Evolutionary conservation across 1,140 invertebrate species (phyloP).

Genomic region (Papilio aristodemus): DNA sequence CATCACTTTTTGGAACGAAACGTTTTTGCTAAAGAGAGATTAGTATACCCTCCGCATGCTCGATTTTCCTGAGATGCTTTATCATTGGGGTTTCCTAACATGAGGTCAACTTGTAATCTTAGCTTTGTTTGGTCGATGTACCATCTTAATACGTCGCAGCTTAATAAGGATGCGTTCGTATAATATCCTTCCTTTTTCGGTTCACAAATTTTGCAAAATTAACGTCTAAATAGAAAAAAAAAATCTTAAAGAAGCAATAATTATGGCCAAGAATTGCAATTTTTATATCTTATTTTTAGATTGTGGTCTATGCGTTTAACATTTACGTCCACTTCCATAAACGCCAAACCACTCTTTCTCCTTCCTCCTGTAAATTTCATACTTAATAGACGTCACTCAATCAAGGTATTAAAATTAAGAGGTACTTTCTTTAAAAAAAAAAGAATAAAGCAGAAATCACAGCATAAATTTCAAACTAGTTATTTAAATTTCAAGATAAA

Average conservation of each 20-base stretch:
- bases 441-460: no score
- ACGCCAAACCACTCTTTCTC: no score
- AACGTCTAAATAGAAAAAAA: neutral
- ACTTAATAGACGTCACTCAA: no score
- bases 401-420: no score
- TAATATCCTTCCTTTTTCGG: conserved; percentile 46
- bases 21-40: conserved; percentile 80
- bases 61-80: conserved; percentile 78
- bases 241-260: neutral
- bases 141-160: conserved; percentile 66
- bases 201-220: neutral
- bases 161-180: conserved; percentile 66
- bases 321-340: no score
- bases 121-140: conserved; percentile 76
- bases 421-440: no score
- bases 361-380: no score
- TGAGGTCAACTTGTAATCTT: conserved; percentile 80
- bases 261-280: no score
- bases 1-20: conserved; percentile 79
- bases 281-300: no score
- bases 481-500: neutral
- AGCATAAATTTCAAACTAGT: no score
- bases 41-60: conserved; percentile 71
- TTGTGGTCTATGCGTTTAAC: no score
- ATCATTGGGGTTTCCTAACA: conserved; percentile 77